Conservation (phyloP, 2,797 vertebrate species). For the Rhodeus uyekii region DNA sequence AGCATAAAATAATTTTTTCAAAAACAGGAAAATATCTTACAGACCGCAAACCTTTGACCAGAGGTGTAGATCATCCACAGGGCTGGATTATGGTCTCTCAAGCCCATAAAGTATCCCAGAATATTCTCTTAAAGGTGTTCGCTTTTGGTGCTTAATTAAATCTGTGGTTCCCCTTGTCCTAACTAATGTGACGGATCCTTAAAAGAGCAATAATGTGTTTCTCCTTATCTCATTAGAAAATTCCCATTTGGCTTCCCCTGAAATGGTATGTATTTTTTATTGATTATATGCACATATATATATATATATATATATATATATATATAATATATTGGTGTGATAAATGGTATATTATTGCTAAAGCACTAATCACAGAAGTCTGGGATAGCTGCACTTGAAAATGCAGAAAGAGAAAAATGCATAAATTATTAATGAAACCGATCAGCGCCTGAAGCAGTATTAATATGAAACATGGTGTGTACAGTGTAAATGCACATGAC, state of each 20-base stretch:
- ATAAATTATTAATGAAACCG: constrained; percentile 53
- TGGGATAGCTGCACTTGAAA: constrained; percentile 64
- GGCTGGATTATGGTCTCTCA: no score
- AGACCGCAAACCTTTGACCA: background rate
- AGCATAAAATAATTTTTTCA: background rate
- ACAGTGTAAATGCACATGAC: constrained; percentile 62
- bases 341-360: constrained; percentile 47
- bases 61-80: background rate
- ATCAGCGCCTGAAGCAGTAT: constrained; percentile 53
- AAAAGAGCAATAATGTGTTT: constrained; percentile 69
- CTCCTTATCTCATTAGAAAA: constrained; percentile 52
- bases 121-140: constrained; percentile 16
- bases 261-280: constrained; percentile 73
- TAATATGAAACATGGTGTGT: constrained; percentile 59
- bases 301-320: background rate
- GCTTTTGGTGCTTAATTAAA: constrained; percentile 12
- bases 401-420: constrained; percentile 49
- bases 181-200: constrained; percentile 49
- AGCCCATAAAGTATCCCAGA: constrained; percentile 1
- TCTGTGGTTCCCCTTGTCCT: constrained; percentile 18
- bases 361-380: constrained; percentile 58
- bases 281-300: background rate
- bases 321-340: constrained; percentile 23
- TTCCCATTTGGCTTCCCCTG: constrained; percentile 50
- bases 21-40: background rate